Evolutionary conservation across 2,888 invertebrate genomes (phyloP).

Genomic region (Mechanitis messenoides): DNA sequence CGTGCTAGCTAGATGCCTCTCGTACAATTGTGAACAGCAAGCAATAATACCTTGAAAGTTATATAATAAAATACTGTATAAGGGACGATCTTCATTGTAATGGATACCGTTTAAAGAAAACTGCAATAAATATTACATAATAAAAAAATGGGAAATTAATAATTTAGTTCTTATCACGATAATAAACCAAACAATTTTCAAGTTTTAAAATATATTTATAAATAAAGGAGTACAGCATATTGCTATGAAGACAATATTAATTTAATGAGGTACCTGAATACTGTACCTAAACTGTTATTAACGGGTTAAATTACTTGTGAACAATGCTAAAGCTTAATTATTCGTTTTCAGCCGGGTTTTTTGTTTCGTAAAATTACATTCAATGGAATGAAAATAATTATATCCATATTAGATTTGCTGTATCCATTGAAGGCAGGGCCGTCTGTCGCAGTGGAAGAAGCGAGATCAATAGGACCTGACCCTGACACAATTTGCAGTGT

Average conservation of each 20-base stretch:
- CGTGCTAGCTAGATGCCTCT: too few species aligned
- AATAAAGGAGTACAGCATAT: not conserved
- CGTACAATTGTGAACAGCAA: too few species aligned
- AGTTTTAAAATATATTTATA: not conserved
- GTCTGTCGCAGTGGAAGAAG: constrained; percentile 59
- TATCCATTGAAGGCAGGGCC: constrained; percentile 54
- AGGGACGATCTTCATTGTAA: not conserved
- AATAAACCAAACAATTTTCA: not conserved
- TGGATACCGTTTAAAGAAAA: not conserved
- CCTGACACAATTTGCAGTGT: constrained; percentile 71
- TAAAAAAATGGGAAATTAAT: not conserved
- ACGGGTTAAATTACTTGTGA: constrained; percentile 20
- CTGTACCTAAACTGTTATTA: constrained; percentile 24
- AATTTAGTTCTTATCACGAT: not conserved
- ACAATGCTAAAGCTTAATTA: constrained; percentile 28
- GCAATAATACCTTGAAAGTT: too few species aligned
- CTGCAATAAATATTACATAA: not conserved
- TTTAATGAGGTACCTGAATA: constrained; percentile 28
- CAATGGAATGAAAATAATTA: constrained; percentile 38
- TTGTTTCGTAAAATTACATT: constrained; percentile 26
- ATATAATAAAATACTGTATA: too few species aligned
- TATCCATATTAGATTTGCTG: constrained; percentile 40
- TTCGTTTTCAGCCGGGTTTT: constrained; percentile 24
- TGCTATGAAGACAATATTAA: constrained; percentile 15
- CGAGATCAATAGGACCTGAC: constrained; percentile 69